phyloP scores from a whole-genome alignment of 1,140 invertebrate genomes.

The Ladona fulva region DNA sequence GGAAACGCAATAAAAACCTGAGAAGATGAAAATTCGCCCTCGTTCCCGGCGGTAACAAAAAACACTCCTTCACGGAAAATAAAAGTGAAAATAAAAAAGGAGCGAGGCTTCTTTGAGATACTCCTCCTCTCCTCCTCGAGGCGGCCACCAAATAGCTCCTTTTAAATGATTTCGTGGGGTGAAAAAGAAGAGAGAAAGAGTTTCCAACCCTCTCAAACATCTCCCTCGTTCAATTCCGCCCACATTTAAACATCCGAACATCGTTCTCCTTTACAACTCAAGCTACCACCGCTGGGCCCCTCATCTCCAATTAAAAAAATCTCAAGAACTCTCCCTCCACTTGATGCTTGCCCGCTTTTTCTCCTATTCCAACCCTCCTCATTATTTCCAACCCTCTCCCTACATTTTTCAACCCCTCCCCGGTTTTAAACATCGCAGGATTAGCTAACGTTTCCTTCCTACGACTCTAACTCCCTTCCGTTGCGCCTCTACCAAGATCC shows the following conservation, averaged over 20 bases:
- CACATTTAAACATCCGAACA: neutral
- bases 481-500: too few species aligned
- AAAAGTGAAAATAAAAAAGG: too few species aligned
- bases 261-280: neutral
- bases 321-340: neutral
- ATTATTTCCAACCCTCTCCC: neutral
- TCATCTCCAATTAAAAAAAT: slow-evolving; percentile 4
- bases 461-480: neutral
- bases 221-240: neutral
- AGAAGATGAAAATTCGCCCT: too few species aligned
- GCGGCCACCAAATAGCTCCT: neutral
- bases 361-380: neutral
- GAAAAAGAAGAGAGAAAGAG: neutral
- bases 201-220: neutral
- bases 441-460: neutral
- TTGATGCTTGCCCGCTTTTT: neutral
- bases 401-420: neutral
- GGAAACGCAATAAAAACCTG: too few species aligned
- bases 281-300: neutral
- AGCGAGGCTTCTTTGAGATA: too few species aligned
- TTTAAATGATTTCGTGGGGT: neutral
- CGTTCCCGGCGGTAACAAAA: too few species aligned
- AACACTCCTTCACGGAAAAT: too few species aligned
- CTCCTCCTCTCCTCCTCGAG: neutral
- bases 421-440: neutral